Evolutionary conservation across 2,797 vertebrate genomes (phyloP), one percentile per base, ranked within the genome.

Genomic region (Hydrocynus forskahlii): DNA sequence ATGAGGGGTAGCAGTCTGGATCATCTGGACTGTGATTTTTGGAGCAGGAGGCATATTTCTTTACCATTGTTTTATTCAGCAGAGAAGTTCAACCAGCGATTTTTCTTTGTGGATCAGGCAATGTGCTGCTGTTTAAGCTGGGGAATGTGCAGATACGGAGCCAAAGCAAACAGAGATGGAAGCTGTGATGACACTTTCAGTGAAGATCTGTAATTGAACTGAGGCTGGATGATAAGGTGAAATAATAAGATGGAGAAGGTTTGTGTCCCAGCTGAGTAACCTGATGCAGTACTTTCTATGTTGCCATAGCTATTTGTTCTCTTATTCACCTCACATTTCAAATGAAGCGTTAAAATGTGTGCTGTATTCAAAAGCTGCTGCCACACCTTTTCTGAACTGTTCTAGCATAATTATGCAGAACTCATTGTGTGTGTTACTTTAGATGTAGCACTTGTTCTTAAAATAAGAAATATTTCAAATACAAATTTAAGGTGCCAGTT

Each of bases 171-270:
- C 35, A 25, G 60, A 43, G 52, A 75, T 67, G 38, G 63, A 67
- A 35, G 64, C 59, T 68, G 52, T 80, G 52, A 59, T 59, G 52
- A 66, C 62, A 57, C 23, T 55, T 80, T 54, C 10, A 57, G 21
- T 25, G 59, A 71, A 5, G 7, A 17, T 4, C 50, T 73, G 5
- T 19, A 19, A 55, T 72, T 29, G 2, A 0, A 29, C 50, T 19
- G 50, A 10, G 69, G 23, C 25, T 72, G 16, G 50, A 14, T 29
- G 48, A 25, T 71, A 29, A 1, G 43, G 9, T 45, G 43, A 10
- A 45, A 10, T 29, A 43, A 43, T 43, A 43, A 43, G 7, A 9
- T 35, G 6, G 35, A 29, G 25, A 21, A 70, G 1, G 2, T 29
- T 19, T 71, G 23, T 17, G 52, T 55, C 23, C 13, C 50, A 54